Percentiles rank a stretch among this genome's conserved stretches.
Conservation (phyloP, 2,797 vertebrate genomes). For the Lacerta viridis region DNA sequence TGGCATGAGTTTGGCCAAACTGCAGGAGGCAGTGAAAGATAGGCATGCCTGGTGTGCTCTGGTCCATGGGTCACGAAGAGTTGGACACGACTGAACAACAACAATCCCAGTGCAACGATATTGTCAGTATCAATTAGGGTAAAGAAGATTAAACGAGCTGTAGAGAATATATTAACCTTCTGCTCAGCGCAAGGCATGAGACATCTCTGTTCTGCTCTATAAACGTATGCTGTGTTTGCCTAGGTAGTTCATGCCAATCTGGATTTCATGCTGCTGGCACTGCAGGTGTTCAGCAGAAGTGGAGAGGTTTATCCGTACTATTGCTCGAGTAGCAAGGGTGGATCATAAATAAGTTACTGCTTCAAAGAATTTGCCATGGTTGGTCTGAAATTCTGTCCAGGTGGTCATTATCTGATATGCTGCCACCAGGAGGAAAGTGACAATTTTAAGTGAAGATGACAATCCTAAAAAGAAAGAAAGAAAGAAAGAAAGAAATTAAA, state of each 20-base stretch:
- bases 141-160: constrained; percentile 55
- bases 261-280: constrained; percentile 70
- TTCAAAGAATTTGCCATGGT: constrained; percentile 46
- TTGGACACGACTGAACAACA: too few species aligned
- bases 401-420: not conserved
- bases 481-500: too few species aligned
- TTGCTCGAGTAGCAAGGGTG: constrained; percentile 53
- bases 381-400: constrained; percentile 20
- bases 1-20: too few species aligned
- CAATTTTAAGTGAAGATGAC: not conserved
- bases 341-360: constrained; percentile 50
- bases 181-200: constrained; percentile 69
- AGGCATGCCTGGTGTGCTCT: too few species aligned
- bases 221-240: constrained; percentile 65
- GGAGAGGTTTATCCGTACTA: constrained; percentile 63
- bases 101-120: constrained; percentile 20
- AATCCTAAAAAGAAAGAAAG: too few species aligned
- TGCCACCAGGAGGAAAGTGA: constrained; percentile 23
- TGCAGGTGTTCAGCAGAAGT: constrained; percentile 66
- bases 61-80: too few species aligned
- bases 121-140: constrained; percentile 7
- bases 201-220: constrained; percentile 62
- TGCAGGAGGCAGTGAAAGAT: too few species aligned
- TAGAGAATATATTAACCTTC: constrained; percentile 66
- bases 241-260: constrained; percentile 68